A percentile compares a stretch with the other conserved stretches of the same genome.
phyloP scores from a whole-genome alignment of 2,113 vertebrate species.

The Salminus brasiliensis region DNA sequence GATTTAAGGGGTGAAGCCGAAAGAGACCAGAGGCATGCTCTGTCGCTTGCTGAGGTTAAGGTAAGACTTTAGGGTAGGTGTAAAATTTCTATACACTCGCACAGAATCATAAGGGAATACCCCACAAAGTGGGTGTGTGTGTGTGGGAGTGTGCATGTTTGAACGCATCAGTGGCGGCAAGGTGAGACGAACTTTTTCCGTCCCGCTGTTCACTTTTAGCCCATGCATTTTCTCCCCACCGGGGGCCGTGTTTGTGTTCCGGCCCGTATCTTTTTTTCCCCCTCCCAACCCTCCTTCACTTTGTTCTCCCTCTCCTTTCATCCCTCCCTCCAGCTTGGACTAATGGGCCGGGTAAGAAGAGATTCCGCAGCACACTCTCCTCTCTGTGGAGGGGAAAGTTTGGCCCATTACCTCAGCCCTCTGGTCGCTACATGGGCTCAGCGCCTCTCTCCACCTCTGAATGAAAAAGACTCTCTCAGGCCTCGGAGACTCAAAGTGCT shows the following conservation, averaged over 20 bases:
- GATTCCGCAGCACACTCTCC: constrained; percentile 22
- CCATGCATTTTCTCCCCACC: not conserved
- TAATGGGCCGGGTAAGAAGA: constrained; percentile 27
- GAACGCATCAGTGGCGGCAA: not conserved
- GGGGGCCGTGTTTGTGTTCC: constrained; percentile 14
- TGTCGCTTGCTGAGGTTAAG: no score
- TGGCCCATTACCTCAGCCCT: constrained; percentile 36
- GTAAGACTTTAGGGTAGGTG: no score
- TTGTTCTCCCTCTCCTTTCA: constrained; percentile 19
- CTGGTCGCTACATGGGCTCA: not conserved
- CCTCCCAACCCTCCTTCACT: not conserved
- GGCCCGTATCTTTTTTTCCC: constrained; percentile 43
- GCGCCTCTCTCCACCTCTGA: not conserved
- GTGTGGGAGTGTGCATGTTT: not conserved
- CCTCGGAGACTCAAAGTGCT: not conserved
- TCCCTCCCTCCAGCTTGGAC: constrained; percentile 26
- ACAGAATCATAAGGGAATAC: not conserved
- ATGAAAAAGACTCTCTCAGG: not conserved
- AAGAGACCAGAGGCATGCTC: no score
- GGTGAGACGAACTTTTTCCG: not conserved
- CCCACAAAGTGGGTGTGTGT: not conserved
- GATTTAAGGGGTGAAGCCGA: no score
- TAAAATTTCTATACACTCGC: not conserved
- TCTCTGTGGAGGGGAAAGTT: constrained; percentile 16
- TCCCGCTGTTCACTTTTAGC: constrained; percentile 15